Conservation (phyloP, 2,797 vertebrate species). For the Xenops minutus region DNA sequence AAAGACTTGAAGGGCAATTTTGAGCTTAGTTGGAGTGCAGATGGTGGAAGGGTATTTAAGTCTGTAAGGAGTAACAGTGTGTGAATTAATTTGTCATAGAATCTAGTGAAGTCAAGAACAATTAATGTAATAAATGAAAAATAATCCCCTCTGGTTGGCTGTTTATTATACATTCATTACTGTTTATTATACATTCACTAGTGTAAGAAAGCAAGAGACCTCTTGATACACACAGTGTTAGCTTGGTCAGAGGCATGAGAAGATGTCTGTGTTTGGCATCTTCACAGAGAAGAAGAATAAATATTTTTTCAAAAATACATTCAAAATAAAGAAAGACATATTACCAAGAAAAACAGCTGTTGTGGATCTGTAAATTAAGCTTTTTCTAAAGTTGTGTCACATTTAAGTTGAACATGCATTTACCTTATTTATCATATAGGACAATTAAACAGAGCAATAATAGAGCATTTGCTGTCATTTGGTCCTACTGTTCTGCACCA, state of each 20-base stretch:
- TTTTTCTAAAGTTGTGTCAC: not conserved
- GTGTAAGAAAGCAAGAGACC: not conserved
- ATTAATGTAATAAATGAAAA: not conserved
- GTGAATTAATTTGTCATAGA: not conserved
- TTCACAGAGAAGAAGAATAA: not conserved
- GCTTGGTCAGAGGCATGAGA: not conserved
- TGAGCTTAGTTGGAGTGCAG: not conserved
- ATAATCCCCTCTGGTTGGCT: not conserved
- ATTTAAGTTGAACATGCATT: not conserved
- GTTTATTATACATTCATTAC: not conserved
- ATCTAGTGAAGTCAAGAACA: not conserved
- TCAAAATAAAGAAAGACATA: not conserved
- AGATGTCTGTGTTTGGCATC: not conserved
- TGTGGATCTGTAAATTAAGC: not conserved
- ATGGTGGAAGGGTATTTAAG: not conserved
- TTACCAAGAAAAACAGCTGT: not conserved
- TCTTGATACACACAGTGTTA: not conserved
- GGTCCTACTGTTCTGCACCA: not conserved
- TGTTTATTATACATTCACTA: not conserved
- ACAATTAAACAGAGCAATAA: not conserved
- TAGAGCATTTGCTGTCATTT: not conserved
- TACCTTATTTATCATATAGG: not conserved
- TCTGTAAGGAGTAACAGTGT: not conserved
- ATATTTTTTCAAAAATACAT: not conserved
- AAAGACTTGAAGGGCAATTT: not conserved